Conservation (phyloP, 2,888 invertebrate species). For the Syritta pipiens region DNA sequence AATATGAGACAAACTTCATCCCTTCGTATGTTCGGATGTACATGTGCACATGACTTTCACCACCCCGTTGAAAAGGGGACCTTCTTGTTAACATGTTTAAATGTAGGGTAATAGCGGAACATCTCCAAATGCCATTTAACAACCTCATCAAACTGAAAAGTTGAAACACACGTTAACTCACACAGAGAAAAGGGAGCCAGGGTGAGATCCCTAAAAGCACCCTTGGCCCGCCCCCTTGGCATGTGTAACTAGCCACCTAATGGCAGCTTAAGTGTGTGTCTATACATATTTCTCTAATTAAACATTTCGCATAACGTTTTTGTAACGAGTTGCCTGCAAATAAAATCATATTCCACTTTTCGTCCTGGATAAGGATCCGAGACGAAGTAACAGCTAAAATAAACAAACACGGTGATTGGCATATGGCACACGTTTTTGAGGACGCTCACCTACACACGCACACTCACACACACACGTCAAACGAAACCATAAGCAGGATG, state of each 20-base stretch:
- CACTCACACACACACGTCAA: not conserved
- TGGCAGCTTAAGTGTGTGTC: slow-evolving; percentile 9
- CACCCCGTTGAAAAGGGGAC: slow-evolving; percentile 2
- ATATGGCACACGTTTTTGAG: too few relatives aligned
- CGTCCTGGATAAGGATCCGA: slow-evolving; percentile 39
- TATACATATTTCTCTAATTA: slow-evolving; percentile 57
- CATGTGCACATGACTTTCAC: too few relatives aligned
- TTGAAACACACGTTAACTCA: slow-evolving; percentile 28
- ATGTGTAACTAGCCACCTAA: slow-evolving; percentile 38
- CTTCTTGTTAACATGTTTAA: slow-evolving; percentile 35
- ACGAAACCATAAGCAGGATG: slow-evolving; percentile 27
- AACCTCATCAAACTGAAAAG: slow-evolving; percentile 59
- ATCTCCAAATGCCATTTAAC: slow-evolving; percentile 36
- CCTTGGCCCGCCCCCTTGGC: not conserved
- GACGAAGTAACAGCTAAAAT: slow-evolving; percentile 25
- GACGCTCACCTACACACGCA: slow-evolving; percentile 16
- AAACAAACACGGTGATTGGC: slow-evolving; percentile 47
- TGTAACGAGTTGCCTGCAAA: slow-evolving; percentile 36
- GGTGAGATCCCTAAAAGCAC: not conserved
- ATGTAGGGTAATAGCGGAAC: slow-evolving; percentile 18
- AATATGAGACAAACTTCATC: slow-evolving; percentile 20
- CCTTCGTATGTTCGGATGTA: too few relatives aligned
- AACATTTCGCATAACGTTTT: slow-evolving; percentile 60
- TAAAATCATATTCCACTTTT: slow-evolving; percentile 16
- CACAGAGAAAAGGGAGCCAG: slow-evolving; percentile 10